Evolutionary conservation across 2,113 vertebrate species (phyloP).

Genomic region (Anas platyrhynchos): DNA sequence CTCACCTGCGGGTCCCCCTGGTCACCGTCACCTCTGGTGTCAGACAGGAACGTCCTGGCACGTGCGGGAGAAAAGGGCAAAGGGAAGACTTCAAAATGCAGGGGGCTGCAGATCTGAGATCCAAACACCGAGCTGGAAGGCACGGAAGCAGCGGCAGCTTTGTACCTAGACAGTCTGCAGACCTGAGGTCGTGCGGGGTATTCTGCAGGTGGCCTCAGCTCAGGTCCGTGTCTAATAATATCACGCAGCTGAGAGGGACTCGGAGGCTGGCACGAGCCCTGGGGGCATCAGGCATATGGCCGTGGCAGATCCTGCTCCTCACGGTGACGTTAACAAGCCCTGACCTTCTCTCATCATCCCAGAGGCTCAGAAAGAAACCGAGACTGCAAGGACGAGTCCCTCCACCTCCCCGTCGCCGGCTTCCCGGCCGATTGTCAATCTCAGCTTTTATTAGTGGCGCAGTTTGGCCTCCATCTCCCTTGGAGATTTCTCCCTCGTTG

Average conservation of each 20-base stretch:
- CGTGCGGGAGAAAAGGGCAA: fast-evolving
- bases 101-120: not conserved
- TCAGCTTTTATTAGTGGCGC: slow-evolving; percentile 36
- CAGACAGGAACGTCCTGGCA: not conserved
- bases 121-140: not conserved
- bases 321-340: slow-evolving; percentile 64
- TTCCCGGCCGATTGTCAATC: slow-evolving; percentile 52
- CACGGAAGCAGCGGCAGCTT: not conserved
- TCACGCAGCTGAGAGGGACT: not conserved
- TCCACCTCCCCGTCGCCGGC: not conserved
- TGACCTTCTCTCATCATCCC: slow-evolving; percentile 67
- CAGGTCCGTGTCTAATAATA: slow-evolving; percentile 47
- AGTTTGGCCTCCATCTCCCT: slow-evolving; percentile 50
- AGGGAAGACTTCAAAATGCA: not conserved
- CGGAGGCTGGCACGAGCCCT: slow-evolving; percentile 21
- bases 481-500: slow-evolving; percentile 52
- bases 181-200: not conserved
- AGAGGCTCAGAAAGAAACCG: slow-evolving; percentile 37
- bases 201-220: not conserved
- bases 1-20: not conserved
- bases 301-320: slow-evolving; percentile 27
- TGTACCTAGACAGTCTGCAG: not conserved
- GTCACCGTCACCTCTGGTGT: fast-evolving
- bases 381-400: slow-evolving; percentile 48
- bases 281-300: slow-evolving; percentile 58